A percentile compares a stretch with the other conserved stretches of the same genome.
Evolutionary conservation across 2,113 vertebrate species (phyloP).

Genomic region (Phainopepla nitens): DNA sequence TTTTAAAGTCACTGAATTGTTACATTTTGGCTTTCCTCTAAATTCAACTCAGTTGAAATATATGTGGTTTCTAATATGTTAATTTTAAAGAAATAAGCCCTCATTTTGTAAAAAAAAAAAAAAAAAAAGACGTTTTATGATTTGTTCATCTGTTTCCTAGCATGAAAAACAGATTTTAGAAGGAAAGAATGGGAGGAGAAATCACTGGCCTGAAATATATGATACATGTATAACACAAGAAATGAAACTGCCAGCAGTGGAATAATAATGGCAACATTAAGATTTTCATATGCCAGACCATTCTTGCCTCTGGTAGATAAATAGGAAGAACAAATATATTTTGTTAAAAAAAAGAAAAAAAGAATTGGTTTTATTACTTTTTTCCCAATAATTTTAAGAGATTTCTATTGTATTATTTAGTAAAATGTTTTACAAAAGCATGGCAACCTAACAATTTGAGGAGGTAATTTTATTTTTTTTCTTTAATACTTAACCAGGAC

Average conservation of each 20-base stretch:
- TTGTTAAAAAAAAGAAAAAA: not conserved
- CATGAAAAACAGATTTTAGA: not conserved
- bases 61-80: not conserved
- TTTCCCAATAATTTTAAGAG: not conserved
- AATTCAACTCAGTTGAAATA: not conserved
- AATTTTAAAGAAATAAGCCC: not conserved
- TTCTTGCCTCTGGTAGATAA: not conserved
- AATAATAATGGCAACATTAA: not conserved
- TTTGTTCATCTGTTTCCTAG: not conserved
- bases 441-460: not conserved
- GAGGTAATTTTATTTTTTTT: no score
- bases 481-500: not conserved
- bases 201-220: not conserved
- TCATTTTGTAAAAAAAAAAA: not conserved
- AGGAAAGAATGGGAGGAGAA: not conserved
- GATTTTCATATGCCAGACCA: not conserved
- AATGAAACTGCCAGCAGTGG: not conserved
- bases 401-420: not conserved
- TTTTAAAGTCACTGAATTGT: not conserved
- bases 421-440: not conserved
- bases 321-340: not conserved
- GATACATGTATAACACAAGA: not conserved
- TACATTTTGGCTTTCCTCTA: not conserved
- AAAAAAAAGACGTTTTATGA: not conserved
- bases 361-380: not conserved